Evolutionary conservation across 2,888 invertebrate species (phyloP), one percentile per base, ranked within the genome.

Genomic region (Xestia sexstrigata): DNA sequence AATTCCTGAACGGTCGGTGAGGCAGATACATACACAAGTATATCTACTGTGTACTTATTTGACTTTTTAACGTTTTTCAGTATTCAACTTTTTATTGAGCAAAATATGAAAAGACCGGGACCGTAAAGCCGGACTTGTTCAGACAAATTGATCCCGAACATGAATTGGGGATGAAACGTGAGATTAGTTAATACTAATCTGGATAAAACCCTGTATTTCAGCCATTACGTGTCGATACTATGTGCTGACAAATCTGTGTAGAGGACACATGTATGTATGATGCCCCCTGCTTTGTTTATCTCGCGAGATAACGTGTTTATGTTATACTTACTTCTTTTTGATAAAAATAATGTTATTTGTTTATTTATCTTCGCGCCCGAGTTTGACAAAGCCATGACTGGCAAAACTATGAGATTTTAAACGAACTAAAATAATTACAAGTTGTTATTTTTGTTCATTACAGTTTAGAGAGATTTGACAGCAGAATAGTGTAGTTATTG

Each of bases 261-360:
- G 58, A 35, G 35, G 35, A 79, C 15, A 68, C 58, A 45, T 66
- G 49, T n/a, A n/a, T n/a, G 58, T n/a, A n/a, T n/a, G 58, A 49
- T 80, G 39, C 62, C 55, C 52, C 42, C 30, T 17, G 30, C 62
- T 84, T 79, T 84, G 45, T 84, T 80, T 82, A 84, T 84, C 67
- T 63, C 69, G 4, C 7, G 47, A 83, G 67, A 81, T 81, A 81
- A 83, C 30, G 11, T 79, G 79, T 83, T 60, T 84, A 72, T 79
- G 39, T 79, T 72, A 30, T 20, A 45, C 23, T 45, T 60, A 60
- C 20, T 17, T 58, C 42, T 17, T 66, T 55, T 23, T 60, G 81
- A 82, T 82, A 84, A 70, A 81, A 79, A 62, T 35, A 17, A 39
- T 66, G 45, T 49, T 80, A 42, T 70, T 80, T 80, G 42, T 67